A percentile compares a stretch with the other conserved stretches of the same genome.
phyloP scores from a whole-genome alignment of 2,113 vertebrate species.

The Cyprinus carpio region DNA sequence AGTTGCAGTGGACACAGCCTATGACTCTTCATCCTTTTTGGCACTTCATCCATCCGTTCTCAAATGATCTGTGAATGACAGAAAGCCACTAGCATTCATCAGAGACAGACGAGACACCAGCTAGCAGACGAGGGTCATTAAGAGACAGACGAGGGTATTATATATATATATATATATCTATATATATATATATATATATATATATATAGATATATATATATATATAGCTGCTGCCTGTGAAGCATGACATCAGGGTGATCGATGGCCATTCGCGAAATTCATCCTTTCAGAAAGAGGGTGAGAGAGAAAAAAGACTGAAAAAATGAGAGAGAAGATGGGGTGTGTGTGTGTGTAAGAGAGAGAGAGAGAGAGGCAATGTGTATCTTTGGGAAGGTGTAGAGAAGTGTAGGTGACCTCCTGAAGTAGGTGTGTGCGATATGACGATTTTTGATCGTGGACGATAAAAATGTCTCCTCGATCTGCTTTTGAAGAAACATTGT shows the following conservation, averaged over 20 bases:
- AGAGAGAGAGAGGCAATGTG: neutral
- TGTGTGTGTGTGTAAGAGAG: neutral
- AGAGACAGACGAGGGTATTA: too few relatives aligned
- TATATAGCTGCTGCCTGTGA: conserved; percentile 5
- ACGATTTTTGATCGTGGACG: too few relatives aligned
- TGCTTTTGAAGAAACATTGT: too few relatives aligned
- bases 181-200: too few relatives aligned
- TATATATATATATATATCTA: too few relatives aligned
- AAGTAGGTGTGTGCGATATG: too few relatives aligned
- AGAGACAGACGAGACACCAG: neutral
- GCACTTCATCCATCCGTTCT: neutral
- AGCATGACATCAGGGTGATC: neutral
- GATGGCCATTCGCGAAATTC: neutral
- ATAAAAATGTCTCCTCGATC: too few relatives aligned
- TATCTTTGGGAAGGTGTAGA: neutral
- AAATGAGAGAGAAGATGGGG: neutral
- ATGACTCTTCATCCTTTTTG: conserved; percentile 21
- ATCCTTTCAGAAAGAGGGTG: neutral
- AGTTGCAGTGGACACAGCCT: neutral
- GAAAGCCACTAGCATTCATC: conserved; percentile 6
- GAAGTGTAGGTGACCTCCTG: neutral
- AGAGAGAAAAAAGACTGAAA: neutral
- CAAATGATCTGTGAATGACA: conserved; percentile 20
- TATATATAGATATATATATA: neutral
- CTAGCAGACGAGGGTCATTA: conserved; percentile 5